Evolutionary conservation across 2,113 vertebrate genomes (phyloP), one percentile per base, ranked within the genome.

Genomic region (Jacana jacana): DNA sequence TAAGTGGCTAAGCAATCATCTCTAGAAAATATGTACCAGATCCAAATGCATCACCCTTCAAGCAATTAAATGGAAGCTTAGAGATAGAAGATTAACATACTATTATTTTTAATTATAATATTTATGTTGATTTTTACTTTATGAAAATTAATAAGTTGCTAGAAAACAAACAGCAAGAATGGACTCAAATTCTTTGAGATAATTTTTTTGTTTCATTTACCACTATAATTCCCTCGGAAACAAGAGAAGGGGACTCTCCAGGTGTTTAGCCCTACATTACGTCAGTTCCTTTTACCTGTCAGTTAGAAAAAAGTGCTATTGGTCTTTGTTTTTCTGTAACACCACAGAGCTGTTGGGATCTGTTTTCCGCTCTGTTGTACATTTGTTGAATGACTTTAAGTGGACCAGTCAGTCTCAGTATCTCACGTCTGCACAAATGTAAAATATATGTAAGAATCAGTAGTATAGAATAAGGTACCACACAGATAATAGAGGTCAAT

Each of bases 1-100:
- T 91, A 97, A 97, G 72, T 94, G 86, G 93, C 86, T 96, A 95
- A 97, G 70, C 61, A 96, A 82, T 88, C 42, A 90, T 85, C 82
- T n/a, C 65, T 77, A 63, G 49, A 70, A 93, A 88, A n/a, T n/a
- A n/a, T n/a, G n/a, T n/a, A n/a, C n/a, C n/a, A n/a, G n/a, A n/a
- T n/a, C n/a, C n/a, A n/a, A n/a, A n/a, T n/a, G n/a, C n/a, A n/a
- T 72, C 42, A 84, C 22, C 39, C 42, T 90, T 95, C 86, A 96
- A 87, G 61, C 77, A 95, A 95, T 96, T 95, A 96, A 96, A 89
- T 51, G 9, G 35, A 86, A 88, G 63, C 40, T 82, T 90, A 94
- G 35, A 35, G 83, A 81, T 58, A 61, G 52, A 64, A 93, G 89
- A 96, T 97, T 96, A 97, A 68, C 91, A 93, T 90, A 60, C 22